Evolutionary conservation across 2,888 invertebrate species (phyloP).

Genomic region (Eupithecia exiguata): DNA sequence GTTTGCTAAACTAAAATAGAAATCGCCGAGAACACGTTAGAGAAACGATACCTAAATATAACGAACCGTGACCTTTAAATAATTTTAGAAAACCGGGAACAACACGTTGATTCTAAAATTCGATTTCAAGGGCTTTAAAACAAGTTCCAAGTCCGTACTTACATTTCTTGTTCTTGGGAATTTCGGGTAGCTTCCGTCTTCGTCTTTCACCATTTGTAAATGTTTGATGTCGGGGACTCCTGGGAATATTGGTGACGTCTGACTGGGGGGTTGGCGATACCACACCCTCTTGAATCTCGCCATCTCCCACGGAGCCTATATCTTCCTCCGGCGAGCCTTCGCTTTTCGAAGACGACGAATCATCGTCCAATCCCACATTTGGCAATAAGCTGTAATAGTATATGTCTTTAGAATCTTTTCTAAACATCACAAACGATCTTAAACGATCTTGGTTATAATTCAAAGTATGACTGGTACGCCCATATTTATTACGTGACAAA

Average conservation of each 20-base stretch:
- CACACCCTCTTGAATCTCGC: conserved; percentile 68
- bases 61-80: neutral
- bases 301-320: conserved; percentile 82
- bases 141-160: conserved; percentile 63
- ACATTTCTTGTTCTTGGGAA: conserved; percentile 95
- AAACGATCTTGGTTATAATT: neutral
- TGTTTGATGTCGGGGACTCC: conserved; percentile 70
- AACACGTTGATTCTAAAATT: neutral
- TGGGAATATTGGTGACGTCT: conserved; percentile 61
- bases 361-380: conserved; percentile 91
- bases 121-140: neutral
- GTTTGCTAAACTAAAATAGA: neutral
- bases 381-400: conserved; percentile 88
- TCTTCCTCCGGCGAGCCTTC: conserved; percentile 87
- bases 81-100: neutral
- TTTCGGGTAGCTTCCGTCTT: conserved; percentile 93
- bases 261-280: conserved; percentile 62
- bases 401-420: conserved; percentile 12
- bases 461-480: conserved; percentile 30
- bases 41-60: conserved; percentile 7
- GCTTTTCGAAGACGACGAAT: conserved; percentile 91
- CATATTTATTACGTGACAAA: conserved; percentile 50
- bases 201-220: conserved; percentile 85
- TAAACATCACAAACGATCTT: conserved; percentile 2
- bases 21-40: conserved; percentile 41